Percentiles rank a stretch among this genome's conserved stretches.
phyloP scores from a whole-genome alignment of 2,797 vertebrate genomes.

The Myotis vivesi region DNA sequence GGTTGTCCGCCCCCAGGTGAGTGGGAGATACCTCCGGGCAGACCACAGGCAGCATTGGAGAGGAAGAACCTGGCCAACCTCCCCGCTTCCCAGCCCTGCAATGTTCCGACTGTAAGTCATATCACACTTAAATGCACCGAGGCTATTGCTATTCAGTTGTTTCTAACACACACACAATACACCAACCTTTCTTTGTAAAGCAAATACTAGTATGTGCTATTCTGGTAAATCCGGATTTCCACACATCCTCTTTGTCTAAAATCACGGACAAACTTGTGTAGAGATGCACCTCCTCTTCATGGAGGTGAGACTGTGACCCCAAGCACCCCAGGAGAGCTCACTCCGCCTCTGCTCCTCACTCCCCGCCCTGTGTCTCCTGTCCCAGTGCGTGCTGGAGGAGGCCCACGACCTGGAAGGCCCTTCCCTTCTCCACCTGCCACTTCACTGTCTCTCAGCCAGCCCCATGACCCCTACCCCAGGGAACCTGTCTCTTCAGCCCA shows the following conservation, averaged over 20 bases:
- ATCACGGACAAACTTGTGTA: neutral
- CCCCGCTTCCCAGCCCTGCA: neutral
- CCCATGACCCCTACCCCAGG: neutral
- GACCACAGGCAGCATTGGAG: neutral
- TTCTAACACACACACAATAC: neutral
- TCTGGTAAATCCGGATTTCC: neutral
- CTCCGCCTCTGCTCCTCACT: neutral
- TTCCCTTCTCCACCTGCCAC: neutral
- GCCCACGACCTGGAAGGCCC: neutral
- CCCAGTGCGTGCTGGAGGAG: neutral
- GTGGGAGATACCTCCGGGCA: neutral
- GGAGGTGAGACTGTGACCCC: neutral
- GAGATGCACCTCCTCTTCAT: neutral
- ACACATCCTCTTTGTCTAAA: neutral
- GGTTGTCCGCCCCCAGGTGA: neutral
- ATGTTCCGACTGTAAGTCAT: neutral
- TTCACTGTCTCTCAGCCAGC: neutral
- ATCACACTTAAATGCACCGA: neutral
- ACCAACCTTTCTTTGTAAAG: neutral
- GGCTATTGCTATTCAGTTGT: neutral
- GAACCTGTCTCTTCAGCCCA: neutral
- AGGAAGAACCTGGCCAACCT: neutral
- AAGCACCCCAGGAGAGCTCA: neutral
- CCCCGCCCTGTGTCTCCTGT: neutral
- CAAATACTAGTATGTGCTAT: neutral